phyloP scores from a whole-genome alignment of 2,113 vertebrate genomes.

The Trinectes maculatus region DNA sequence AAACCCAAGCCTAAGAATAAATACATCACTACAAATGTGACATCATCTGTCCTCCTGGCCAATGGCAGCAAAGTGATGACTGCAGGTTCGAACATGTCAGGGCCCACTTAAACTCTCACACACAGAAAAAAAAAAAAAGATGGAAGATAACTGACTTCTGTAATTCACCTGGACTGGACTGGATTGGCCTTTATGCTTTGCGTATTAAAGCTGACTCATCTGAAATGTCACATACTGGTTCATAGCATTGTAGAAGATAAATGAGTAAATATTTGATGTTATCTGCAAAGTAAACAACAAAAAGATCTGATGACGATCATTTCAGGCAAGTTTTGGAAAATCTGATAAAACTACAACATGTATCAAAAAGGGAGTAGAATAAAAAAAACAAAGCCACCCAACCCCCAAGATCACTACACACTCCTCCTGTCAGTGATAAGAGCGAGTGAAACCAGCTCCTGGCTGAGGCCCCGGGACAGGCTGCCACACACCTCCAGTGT shows the following conservation, averaged over 20 bases:
- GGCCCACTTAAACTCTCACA: conserved; percentile 51
- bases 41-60: conserved; percentile 62
- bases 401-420: conserved; percentile 1
- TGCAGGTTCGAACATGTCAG: conserved; percentile 60
- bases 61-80: conserved; percentile 36
- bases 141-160: conserved; percentile 19
- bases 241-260: not conserved
- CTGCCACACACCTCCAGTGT: conserved; percentile 64
- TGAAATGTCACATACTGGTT: not conserved
- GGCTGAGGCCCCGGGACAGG: conserved; percentile 38
- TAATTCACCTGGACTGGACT: not conserved
- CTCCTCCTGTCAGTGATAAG: conserved; percentile 48
- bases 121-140: conserved; percentile 40
- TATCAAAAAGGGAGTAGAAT: not conserved
- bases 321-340: conserved; percentile 14
- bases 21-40: conserved; percentile 57
- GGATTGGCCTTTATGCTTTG: not conserved
- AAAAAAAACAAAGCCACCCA: not conserved
- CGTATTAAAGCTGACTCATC: not conserved
- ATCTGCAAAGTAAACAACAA: not conserved
- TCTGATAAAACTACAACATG: not conserved
- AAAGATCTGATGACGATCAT: no score
- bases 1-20: conserved; percentile 61
- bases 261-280: not conserved
- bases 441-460: conserved; percentile 69